Conservation (phyloP, 1,140 invertebrate genomes). For the Drosophila aff. region DNA sequence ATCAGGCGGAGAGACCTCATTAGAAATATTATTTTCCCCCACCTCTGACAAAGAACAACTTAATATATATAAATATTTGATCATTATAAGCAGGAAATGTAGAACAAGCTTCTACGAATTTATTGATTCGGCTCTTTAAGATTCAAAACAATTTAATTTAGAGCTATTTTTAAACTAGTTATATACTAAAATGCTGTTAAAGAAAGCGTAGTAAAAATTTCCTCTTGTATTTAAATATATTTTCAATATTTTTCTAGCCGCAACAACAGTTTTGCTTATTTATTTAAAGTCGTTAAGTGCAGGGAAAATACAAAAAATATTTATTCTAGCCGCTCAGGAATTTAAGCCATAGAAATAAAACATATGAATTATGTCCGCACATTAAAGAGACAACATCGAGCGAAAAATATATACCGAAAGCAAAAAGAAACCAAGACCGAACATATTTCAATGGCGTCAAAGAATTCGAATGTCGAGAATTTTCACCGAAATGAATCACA, state of each 20-base stretch:
- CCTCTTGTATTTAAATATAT: neutral
- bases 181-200: too few species aligned
- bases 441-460: conserved; percentile 46
- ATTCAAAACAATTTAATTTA: neutral
- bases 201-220: conserved; percentile 1
- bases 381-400: conserved; percentile 49
- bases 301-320: conserved; percentile 46
- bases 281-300: conserved; percentile 47
- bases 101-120: neutral
- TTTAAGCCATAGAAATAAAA: conserved; percentile 76
- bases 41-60: neutral
- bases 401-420: conserved; percentile 8
- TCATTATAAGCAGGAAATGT: neutral
- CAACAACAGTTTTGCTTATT: conserved; percentile 34
- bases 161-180: neutral
- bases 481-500: conserved; percentile 60
- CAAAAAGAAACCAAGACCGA: conserved; percentile 4
- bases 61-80: neutral
- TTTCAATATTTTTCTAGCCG: conserved; percentile 20
- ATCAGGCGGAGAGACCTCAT: conserved; percentile 6
- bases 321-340: conserved; percentile 47
- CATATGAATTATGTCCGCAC: conserved; percentile 76
- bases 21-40: conserved; percentile 6
- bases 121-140: neutral
- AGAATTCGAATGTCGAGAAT: conserved; percentile 28